A percentile compares a stretch with the other conserved stretches of the same genome.
Evolutionary conservation across 2,888 invertebrate species (phyloP).

Genomic region (Unio pictorum): DNA sequence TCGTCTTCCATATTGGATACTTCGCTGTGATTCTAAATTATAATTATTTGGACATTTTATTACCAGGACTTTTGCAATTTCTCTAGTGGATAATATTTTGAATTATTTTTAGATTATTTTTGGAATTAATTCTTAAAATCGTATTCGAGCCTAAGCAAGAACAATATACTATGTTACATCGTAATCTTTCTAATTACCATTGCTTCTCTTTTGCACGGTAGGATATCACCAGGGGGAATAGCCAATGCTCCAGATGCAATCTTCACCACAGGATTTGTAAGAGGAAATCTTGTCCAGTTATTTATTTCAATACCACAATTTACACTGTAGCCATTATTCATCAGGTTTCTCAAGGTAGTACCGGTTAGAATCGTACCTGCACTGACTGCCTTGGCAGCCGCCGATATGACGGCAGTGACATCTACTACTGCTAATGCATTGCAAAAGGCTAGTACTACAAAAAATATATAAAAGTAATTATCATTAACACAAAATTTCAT

Average conservation of each 20-base stretch:
- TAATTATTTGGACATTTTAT: no score
- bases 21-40: no score
- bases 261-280: conserved; percentile 4
- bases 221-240: conserved; percentile 8
- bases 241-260: conserved; percentile 6
- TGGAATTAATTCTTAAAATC: no score
- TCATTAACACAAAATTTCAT: no score
- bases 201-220: conserved; percentile 13
- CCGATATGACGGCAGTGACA: not conserved
- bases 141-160: no score
- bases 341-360: conserved; percentile 12
- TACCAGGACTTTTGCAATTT: no score
- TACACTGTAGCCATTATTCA: conserved; percentile 17
- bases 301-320: conserved; percentile 19
- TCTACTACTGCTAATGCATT: no score
- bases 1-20: no score
- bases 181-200: conserved; percentile 8
- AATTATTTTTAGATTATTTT: no score
- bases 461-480: no score
- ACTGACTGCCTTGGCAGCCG: conserved; percentile 5
- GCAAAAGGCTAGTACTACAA: no score
- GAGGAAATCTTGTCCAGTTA: conserved; percentile 16
- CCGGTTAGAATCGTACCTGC: conserved; percentile 14
- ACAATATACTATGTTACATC: not conserved
- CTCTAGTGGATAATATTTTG: no score